Percentiles rank a stretch among this genome's conserved stretches.
phyloP scores from a whole-genome alignment of 2,797 vertebrate species.

The Lepilemur septentrionalis region DNA sequence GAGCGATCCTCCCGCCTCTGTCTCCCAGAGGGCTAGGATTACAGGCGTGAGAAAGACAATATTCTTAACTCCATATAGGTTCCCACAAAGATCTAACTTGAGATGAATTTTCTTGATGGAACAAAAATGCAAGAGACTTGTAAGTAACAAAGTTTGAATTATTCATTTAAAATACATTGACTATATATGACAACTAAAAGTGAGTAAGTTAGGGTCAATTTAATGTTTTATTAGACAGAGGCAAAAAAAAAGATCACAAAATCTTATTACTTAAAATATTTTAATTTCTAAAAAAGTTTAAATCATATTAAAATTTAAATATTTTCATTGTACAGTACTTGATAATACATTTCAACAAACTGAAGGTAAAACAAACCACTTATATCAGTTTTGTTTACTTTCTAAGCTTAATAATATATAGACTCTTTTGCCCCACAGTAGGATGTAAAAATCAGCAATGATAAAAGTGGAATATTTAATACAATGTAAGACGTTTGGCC shows the following conservation, averaged over 20 bases:
- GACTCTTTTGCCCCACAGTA: not conserved
- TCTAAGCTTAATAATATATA: constrained; percentile 1
- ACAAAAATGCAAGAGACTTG: constrained; percentile 6
- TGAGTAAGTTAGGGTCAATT: not conserved
- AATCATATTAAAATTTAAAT: constrained; percentile 60
- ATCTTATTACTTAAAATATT: constrained; percentile 46
- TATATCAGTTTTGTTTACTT: constrained; percentile 30
- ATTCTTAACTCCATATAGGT: constrained; percentile 4
- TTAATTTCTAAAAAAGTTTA: constrained; percentile 62
- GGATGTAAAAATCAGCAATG: not conserved
- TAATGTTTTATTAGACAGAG: not conserved
- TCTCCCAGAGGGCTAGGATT: too few species aligned
- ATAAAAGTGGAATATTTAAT: constrained; percentile 14
- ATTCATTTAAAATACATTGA: not conserved
- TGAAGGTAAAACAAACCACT: constrained; percentile 39
- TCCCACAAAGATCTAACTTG: not conserved
- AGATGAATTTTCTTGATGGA: not conserved
- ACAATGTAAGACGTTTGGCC: not conserved
- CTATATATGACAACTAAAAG: not conserved
- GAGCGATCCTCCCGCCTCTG: too few species aligned
- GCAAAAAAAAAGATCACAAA: constrained; percentile 10
- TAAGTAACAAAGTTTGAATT: not conserved
- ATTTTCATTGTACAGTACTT: constrained; percentile 30
- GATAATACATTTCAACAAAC: constrained; percentile 24
- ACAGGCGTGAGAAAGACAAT: not conserved